A percentile compares a stretch with the other conserved stretches of the same genome.
Conservation (phyloP, 2,113 vertebrate species). For the Formicarius rufipectus region DNA sequence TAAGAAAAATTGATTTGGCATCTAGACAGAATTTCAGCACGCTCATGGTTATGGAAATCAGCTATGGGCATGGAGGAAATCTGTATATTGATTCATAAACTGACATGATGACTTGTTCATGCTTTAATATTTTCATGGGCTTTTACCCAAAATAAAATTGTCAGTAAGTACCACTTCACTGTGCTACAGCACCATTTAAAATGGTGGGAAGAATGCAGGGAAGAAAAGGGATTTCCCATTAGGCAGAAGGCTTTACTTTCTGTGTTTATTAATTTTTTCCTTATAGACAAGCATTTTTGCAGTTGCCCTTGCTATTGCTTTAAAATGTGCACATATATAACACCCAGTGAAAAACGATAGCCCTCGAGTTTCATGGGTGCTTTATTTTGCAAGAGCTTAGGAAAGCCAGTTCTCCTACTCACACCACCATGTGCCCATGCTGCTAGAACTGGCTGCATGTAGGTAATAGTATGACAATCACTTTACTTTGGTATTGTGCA, state of each 20-base stretch:
- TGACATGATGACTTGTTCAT: constrained; percentile 67
- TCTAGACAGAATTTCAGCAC: constrained; percentile 60
- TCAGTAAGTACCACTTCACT: constrained; percentile 55
- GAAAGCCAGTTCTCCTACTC: neutral
- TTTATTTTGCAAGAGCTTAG: neutral
- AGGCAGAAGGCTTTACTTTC: neutral
- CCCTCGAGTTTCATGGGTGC: neutral
- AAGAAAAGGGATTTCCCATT: constrained; percentile 7
- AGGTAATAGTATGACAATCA: neutral
- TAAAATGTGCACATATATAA: neutral
- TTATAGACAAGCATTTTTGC: neutral
- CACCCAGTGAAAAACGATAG: neutral
- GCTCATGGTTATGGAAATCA: constrained; percentile 62
- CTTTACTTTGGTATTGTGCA: fast-evolving
- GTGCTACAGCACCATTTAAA: constrained; percentile 44
- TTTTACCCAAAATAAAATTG: constrained; percentile 57
- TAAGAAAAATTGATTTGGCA: constrained; percentile 71
- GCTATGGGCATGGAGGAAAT: constrained; percentile 63
- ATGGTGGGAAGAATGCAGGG: neutral
- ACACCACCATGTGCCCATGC: neutral
- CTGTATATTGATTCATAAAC: constrained; percentile 68
- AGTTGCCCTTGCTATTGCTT: neutral
- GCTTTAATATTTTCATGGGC: constrained; percentile 62
- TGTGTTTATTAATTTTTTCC: neutral
- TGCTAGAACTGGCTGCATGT: neutral